Base-by-base conservation (phyloP, 2,888 invertebrate genomes). In the Tethea ocularis region DNA sequence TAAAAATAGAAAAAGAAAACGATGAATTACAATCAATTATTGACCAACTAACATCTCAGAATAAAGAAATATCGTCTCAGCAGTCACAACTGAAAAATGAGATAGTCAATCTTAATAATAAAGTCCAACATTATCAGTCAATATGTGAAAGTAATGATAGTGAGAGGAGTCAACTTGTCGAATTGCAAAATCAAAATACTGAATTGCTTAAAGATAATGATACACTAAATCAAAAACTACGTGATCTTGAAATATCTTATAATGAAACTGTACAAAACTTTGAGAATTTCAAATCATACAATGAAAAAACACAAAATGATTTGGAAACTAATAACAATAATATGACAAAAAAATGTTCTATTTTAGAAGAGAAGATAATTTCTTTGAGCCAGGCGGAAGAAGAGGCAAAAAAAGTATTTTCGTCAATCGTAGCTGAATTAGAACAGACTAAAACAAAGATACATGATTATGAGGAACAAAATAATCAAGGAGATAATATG, bases 1-100 rank as follows among this genome's bases (percentile, higher is more conserved):
- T 72, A 6, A 89, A 93, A 73, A 77, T 93, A 23, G 93, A 93
- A 70, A 89, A 86, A 77, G 91, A 93, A 79, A 91, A 93, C 74
- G 89, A 92, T 63, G 90, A 92, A 72, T 77, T 92, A 59, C 88
- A 91, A 63, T 66, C 75, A 29, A 73, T 83, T 22, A 71, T 89
- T 62, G 91, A 91, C 64, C 84, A 86, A 61, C 69, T 92, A 56
- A 86, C 81, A 61, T 59, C 60, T 24, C 78, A 86, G 75, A 91
- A 91, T 63, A 84, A 86, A 61, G 81, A 86, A 59, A 68, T 91
- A 26, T 59, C 67, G 22, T 66, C 67, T 59, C 74, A 84, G 56
- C 78, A 87, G 67, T 69, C 68, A 22, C 68, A 77, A 58, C 60
- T 87, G 4, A 80, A 86, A 60, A 85, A 82, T 67, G 77, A 86